phyloP scores from a whole-genome alignment of 2,888 invertebrate species.

The Prostheceraeus crozeri region DNA sequence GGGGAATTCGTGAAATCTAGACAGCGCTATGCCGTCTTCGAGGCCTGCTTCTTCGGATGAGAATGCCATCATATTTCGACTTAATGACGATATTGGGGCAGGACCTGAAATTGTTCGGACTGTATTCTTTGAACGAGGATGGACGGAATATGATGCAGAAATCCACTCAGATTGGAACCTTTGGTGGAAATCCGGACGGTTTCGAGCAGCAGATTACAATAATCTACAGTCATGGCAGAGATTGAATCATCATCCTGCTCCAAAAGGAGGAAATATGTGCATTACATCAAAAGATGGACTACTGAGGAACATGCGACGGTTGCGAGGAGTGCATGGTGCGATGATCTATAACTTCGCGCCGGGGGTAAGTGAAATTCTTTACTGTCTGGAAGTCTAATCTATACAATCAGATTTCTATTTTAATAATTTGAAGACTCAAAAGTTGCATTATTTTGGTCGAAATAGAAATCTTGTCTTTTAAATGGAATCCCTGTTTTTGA shows the following conservation, averaged over 20 bases:
- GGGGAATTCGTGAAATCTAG: no score
- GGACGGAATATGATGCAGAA: conserved; percentile 68
- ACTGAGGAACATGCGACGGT: conserved; percentile 67
- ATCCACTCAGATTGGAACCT: conserved; percentile 66
- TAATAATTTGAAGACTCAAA: no score
- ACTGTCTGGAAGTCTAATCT: no score
- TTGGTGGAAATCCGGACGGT: conserved; percentile 75
- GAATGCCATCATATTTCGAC: conserved; percentile 48
- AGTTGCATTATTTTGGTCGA: no score
- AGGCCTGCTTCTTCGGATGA: no score
- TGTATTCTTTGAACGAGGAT: conserved; percentile 72
- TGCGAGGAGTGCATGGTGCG: conserved; percentile 73
- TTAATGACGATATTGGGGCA: conserved; percentile 49
- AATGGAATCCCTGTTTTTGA: no score
- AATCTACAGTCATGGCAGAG: conserved; percentile 51
- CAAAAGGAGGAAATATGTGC: conserved; percentile 65
- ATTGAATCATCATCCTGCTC: conserved; percentile 69
- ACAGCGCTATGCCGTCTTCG: no score
- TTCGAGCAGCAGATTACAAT: conserved; percentile 59
- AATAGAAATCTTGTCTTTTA: no score
- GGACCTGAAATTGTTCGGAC: conserved; percentile 56
- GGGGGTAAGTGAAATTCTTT: no score
- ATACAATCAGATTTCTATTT: no score
- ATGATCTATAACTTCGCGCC: conserved; percentile 71
- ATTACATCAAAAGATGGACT: conserved; percentile 75